Evolutionary conservation across 2,888 invertebrate species (phyloP), one percentile per base, ranked within the genome.

Genomic region (Phaedon cochleariae): DNA sequence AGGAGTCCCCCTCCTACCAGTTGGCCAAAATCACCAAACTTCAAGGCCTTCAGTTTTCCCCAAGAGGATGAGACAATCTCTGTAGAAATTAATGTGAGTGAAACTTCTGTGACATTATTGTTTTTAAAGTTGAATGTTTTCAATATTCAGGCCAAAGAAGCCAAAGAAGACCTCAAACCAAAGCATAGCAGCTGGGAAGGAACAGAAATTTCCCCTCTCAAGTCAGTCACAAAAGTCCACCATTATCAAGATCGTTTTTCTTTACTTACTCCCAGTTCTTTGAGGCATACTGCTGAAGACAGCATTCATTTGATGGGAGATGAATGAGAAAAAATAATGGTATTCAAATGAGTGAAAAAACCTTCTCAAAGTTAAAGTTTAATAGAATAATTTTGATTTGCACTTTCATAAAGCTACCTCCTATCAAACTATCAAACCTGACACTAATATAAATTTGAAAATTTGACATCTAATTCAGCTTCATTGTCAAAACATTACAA

Each of bases 1-100:
- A 85, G 93, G 66, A 92, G 92, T 71, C 93, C 93, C 26, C 93
- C 93, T 1, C 93, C 93, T 0, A 91, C 89, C 18, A 89, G 89
- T 69, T 92, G 92, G 92, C 91, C 92, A 26, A 85, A 86, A 73
- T 86, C 87, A 45, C 87, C 88, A n/a, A 85, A 84, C 76, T 85
- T 83, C 73, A 82, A 80, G 73, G 82, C 86, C 61, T 88, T 89
- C 77, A 85, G 86, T 70, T 88, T 88, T 76, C 86, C 88, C 1
- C 83, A 83, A 74, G 84, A 84, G 65, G 84, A 84, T 62, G 82
- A 81, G 46, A 83, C 82, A 41, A 78, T 83, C 68, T 84, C 84
- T 73, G 82, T 84, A 49, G 81, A 82, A 77, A 76, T 81, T 59
- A 77, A 78, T 68, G 81, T 81, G 74, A 76, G 80, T 59, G n/a